A percentile compares a stretch with the other conserved stretches of the same genome.
These are phyloP conservation scores for Callospermophilus lateralis DNA, from an alignment of 2,113 vertebrate species.

Conservation along the genomic window DNA sequence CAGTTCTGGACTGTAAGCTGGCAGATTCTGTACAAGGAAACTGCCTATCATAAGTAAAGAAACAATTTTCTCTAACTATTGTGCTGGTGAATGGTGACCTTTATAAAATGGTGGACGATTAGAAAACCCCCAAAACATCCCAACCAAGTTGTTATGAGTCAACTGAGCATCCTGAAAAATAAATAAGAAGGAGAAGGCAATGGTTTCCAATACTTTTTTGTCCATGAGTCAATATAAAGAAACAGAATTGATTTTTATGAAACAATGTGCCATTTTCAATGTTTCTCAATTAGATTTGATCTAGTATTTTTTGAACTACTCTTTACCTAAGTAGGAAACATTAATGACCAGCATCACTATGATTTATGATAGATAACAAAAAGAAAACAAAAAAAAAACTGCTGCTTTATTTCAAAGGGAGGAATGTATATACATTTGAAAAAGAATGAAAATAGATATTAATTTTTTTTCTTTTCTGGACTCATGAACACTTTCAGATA, in stretches of 20 bases:
- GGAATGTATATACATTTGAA: not conserved
- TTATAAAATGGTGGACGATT: not conserved
- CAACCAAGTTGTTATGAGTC: slow-evolving; percentile 2
- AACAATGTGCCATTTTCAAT: not conserved
- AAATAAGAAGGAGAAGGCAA: not conserved
- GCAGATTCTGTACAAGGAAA: slow-evolving; percentile 44
- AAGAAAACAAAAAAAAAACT: not conserved
- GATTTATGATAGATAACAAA: slow-evolving; percentile 36
- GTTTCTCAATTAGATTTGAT: not conserved
- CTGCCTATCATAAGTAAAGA: not conserved
- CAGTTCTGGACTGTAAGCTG: not conserved
- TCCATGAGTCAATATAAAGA: slow-evolving; percentile 21
- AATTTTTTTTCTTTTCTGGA: not conserved
- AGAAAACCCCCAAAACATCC: not conserved
- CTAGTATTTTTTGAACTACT: slow-evolving; percentile 9
- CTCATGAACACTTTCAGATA: not conserved
- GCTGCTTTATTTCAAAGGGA: slow-evolving; percentile 19
- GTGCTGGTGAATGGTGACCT: not conserved
- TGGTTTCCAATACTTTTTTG: not conserved
- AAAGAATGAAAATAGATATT: not conserved
- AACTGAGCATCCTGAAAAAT: slow-evolving; percentile 34
- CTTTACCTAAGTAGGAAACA: slow-evolving; percentile 11
- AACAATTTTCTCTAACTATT: not conserved
- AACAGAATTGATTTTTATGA: slow-evolving; percentile 55
- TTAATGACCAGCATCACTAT: slow-evolving; percentile 51